These are phyloP conservation scores for Muraenolepis orangiensis DNA, from an alignment of 2,797 vertebrate genomes.

Conservation along the genomic window DNA sequence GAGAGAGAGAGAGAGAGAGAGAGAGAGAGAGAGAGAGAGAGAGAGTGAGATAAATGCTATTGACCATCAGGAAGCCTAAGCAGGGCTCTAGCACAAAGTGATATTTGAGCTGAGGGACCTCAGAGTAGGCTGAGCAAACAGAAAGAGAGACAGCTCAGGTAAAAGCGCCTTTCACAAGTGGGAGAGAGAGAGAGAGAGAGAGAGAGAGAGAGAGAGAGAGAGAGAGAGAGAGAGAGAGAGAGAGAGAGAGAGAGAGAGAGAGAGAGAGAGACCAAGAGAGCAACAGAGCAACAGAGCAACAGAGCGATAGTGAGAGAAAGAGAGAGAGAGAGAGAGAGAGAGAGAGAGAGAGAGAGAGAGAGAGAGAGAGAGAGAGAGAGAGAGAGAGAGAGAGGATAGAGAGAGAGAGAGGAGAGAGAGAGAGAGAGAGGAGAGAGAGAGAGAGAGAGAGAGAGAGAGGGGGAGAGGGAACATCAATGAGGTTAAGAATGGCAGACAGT, in stretches of 20 bases:
- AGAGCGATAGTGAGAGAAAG: no score
- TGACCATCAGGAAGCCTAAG: constrained; percentile 54
- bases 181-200: constrained; percentile 34
- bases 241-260: constrained; percentile 47
- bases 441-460: no score
- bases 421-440: no score
- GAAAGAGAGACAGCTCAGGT: constrained; percentile 39
- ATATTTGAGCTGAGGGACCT: constrained; percentile 66
- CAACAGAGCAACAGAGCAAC: constrained; percentile 30
- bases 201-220: constrained; percentile 17
- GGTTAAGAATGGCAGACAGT: constrained; percentile 33
- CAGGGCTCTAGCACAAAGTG: constrained; percentile 55
- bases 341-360: no score
- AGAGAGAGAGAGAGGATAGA: no score
- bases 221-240: constrained; percentile 44
- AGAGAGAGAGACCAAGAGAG: constrained; percentile 25
- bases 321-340: no score
- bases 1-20: constrained; percentile 41
- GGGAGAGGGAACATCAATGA: no score
- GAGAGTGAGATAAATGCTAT: constrained; percentile 53
- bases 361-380: no score
- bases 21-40: constrained; percentile 47
- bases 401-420: no score
- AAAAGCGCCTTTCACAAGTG: constrained; percentile 48
- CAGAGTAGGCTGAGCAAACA: constrained; percentile 63